Conservation (phyloP, 2,888 invertebrate genomes). For the Sarcophaga variegata region DNA sequence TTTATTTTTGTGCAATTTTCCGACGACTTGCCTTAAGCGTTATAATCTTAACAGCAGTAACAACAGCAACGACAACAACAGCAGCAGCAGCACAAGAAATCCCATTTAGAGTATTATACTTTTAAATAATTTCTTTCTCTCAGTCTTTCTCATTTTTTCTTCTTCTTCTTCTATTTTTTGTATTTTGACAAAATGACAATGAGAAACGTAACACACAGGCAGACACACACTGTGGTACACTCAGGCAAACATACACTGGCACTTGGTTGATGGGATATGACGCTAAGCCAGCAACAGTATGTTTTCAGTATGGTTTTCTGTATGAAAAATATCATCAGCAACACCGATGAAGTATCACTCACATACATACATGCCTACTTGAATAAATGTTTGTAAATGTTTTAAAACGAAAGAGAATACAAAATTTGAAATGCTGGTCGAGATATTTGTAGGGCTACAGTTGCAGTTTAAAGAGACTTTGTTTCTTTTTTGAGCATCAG, state of each 20-base stretch:
- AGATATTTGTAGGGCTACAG: too few relatives aligned
- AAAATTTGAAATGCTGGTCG: too few relatives aligned
- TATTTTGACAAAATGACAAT: conserved; percentile 41
- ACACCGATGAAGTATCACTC: not conserved
- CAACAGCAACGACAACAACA: not conserved
- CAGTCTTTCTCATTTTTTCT: conserved; percentile 15
- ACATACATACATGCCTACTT: not conserved
- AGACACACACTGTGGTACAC: too few relatives aligned
- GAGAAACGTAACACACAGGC: not conserved
- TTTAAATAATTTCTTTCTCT: conserved; percentile 8
- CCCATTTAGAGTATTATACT: conserved; percentile 52
- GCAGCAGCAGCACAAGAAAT: conserved; percentile 4
- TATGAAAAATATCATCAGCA: conserved; percentile 8
- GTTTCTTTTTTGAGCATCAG: too few relatives aligned
- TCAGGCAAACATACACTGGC: not conserved
- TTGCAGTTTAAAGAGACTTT: too few relatives aligned
- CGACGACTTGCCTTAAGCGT: conserved; percentile 63
- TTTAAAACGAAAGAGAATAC: too few relatives aligned
- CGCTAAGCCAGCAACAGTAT: conserved; percentile 49
- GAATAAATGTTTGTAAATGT: not conserved
- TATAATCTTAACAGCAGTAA: conserved; percentile 43
- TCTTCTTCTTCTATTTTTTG: conserved; percentile 17
- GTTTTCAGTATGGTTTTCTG: conserved; percentile 1
- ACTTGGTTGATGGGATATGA: conserved; percentile 29
- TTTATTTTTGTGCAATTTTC: conserved; percentile 61